Percentiles rank a stretch among this genome's conserved stretches.
phyloP scores from a whole-genome alignment of 1,140 invertebrate species.

The Meloidogyne exigua region DNA sequence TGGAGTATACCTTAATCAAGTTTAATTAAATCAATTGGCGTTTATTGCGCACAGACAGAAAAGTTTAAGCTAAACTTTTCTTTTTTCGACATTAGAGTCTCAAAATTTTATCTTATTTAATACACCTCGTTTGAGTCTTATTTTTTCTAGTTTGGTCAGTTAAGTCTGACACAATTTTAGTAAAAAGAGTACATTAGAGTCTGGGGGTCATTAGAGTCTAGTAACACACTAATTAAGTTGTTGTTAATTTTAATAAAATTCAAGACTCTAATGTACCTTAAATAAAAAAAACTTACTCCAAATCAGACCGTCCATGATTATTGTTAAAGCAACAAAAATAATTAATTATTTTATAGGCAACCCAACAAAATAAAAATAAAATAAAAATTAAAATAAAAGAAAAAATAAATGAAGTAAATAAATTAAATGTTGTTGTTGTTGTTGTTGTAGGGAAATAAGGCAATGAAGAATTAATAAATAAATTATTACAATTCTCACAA shows the following conservation, averaged over 20 bases:
- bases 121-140: too few species aligned
- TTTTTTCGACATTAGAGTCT: background rate
- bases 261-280: background rate
- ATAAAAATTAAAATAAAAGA: background rate
- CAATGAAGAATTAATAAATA: background rate
- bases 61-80: too few species aligned
- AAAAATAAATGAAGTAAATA: background rate
- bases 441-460: background rate
- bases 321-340: background rate
- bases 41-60: too few species aligned
- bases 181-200: too few species aligned
- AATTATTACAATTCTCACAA: constrained; percentile 49
- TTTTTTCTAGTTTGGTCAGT: too few species aligned
- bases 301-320: background rate
- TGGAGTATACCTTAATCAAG: constrained; percentile 12
- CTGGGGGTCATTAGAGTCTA: background rate
- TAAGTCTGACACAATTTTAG: too few species aligned
- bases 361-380: background rate
- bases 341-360: background rate
- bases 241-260: background rate
- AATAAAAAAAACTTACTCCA: background rate
- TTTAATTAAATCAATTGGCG: too few species aligned
- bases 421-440: background rate
- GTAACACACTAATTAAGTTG: background rate
- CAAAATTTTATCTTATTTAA: too few species aligned